phyloP scores from a whole-genome alignment of 2,113 vertebrate genomes.

The Bagarius yarrelli region DNA sequence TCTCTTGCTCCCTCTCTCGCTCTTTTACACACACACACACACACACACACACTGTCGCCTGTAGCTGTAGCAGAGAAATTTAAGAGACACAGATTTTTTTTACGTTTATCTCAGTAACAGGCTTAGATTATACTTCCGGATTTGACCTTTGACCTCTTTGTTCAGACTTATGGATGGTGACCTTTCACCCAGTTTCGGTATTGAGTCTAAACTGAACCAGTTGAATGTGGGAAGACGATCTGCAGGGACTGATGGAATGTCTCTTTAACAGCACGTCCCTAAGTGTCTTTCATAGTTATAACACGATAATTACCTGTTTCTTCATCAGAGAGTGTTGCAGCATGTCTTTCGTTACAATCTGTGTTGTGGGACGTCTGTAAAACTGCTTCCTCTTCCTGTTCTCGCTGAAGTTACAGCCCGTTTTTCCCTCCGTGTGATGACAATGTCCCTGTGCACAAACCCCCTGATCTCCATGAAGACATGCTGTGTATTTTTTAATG shows the following conservation, averaged over 20 bases:
- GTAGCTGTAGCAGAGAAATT: background rate
- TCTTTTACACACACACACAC: background rate
- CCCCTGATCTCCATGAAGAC: too few species aligned
- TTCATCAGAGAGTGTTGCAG: background rate
- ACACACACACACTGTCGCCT: background rate
- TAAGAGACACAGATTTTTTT: background rate
- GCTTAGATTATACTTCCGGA: background rate
- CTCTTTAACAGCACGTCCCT: background rate
- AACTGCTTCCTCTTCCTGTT: too few species aligned
- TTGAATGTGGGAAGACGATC: background rate
- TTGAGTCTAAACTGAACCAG: background rate
- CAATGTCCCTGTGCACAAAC: too few species aligned
- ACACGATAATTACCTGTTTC: background rate
- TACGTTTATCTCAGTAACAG: background rate
- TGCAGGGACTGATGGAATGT: background rate
- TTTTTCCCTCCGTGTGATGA: too few species aligned
- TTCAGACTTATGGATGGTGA: background rate
- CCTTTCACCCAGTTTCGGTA: constrained; percentile 5
- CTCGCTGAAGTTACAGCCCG: too few species aligned
- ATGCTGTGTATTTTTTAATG: too few species aligned
- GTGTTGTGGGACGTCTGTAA: too few species aligned
- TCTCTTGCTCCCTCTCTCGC: too few species aligned
- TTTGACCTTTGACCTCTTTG: constrained; percentile 17
- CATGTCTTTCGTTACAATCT: background rate
- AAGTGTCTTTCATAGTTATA: background rate